These are phyloP conservation scores for Agrotis ipsilon DNA, from an alignment of 2,888 invertebrate genomes.

Conservation along the genomic window DNA sequence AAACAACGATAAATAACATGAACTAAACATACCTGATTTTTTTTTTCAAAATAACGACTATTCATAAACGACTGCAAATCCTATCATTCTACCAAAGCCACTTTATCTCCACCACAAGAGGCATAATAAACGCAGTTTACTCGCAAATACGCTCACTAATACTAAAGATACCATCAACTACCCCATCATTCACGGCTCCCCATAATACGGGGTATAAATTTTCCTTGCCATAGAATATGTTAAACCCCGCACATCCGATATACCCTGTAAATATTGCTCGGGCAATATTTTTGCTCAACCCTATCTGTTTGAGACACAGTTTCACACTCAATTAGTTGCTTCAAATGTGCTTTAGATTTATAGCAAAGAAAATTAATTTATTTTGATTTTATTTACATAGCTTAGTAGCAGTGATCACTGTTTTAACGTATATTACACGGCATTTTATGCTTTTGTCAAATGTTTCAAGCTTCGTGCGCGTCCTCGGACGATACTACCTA, in stretches of 20 bases:
- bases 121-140: not conserved
- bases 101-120: not conserved
- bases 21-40: no score
- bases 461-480: no score
- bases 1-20: no score
- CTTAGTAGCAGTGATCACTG: no score
- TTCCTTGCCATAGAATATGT: slow-evolving; percentile 53
- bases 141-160: slow-evolving; percentile 16
- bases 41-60: no score
- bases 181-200: slow-evolving; percentile 32
- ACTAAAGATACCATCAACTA: slow-evolving; percentile 33
- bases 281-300: slow-evolving; percentile 29
- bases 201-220: slow-evolving; percentile 44
- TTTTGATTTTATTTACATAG: slow-evolving; percentile 3
- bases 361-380: slow-evolving; percentile 4
- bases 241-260: slow-evolving; percentile 46
- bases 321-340: slow-evolving; percentile 62
- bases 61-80: not conserved
- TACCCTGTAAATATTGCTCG: slow-evolving; percentile 37
- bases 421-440: no score
- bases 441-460: no score
- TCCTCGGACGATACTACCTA: no score
- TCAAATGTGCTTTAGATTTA: slow-evolving; percentile 17
- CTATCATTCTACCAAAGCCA: no score
- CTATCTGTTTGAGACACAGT: slow-evolving; percentile 58